A percentile compares a stretch with the other conserved stretches of the same genome.
Evolutionary conservation across 2,113 vertebrate species (phyloP).

Genomic region (Rana temporaria): DNA sequence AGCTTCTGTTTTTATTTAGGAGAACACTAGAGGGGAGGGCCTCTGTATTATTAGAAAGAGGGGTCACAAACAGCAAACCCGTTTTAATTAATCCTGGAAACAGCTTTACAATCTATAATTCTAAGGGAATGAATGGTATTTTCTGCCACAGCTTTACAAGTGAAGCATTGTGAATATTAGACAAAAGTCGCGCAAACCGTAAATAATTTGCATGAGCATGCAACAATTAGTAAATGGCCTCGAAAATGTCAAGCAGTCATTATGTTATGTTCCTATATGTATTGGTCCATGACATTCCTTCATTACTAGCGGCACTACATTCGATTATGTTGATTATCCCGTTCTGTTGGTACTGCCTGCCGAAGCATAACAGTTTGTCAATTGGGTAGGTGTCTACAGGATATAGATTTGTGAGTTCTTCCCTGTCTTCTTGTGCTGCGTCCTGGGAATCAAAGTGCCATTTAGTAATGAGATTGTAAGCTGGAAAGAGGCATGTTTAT

Average conservation of each 20-base stretch:
- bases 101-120: too few relatives aligned
- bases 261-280: slow-evolving; percentile 8
- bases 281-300: not conserved
- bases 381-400: slow-evolving; percentile 24
- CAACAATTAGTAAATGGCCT: not conserved
- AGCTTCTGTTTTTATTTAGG: too few relatives aligned
- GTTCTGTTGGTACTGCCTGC: slow-evolving; percentile 17
- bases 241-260: not conserved
- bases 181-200: too few relatives aligned
- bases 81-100: too few relatives aligned
- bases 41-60: too few relatives aligned
- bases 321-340: not conserved
- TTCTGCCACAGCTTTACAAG: not conserved
- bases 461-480: slow-evolving; percentile 46
- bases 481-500: slow-evolving; percentile 46
- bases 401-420: slow-evolving; percentile 38
- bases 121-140: too few relatives aligned
- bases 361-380: slow-evolving; percentile 24
- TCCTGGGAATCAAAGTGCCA: slow-evolving; percentile 34
- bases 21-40: too few relatives aligned
- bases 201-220: not conserved
- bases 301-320: not conserved
- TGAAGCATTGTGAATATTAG: not conserved
- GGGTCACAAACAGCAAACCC: too few relatives aligned
- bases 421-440: not conserved